Conservation (phyloP, 2,888 invertebrate genomes). For the Ochropleura leucogaster region DNA sequence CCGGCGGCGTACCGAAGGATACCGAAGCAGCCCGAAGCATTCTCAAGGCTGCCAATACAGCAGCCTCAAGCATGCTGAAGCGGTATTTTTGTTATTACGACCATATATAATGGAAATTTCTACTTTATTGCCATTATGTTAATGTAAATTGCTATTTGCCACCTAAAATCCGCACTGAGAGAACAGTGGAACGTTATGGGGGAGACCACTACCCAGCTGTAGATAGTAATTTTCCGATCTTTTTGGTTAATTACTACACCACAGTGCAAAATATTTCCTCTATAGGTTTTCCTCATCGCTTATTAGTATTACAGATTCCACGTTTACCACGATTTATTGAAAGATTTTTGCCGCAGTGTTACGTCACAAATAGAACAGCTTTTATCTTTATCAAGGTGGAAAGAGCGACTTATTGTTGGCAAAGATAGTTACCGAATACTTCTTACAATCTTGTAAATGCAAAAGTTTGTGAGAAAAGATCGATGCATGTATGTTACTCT, state of each 20-base stretch:
- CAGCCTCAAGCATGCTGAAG: no score
- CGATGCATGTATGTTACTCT: not conserved
- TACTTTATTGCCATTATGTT: no score
- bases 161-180: no score
- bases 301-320: not conserved
- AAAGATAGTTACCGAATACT: conserved; percentile 4
- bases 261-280: not conserved
- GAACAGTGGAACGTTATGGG: no score
- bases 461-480: not conserved
- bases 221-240: no score
- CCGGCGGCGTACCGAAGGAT: no score
- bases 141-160: no score
- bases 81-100: no score
- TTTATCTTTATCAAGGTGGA: conserved; percentile 8
- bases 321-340: not conserved
- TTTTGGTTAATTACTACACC: not conserved
- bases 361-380: conserved; percentile 4
- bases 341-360: conserved; percentile 24
- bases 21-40: no score
- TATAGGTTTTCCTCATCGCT: conserved; percentile 3
- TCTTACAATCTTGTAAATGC: not conserved
- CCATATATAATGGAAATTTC: no score
- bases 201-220: no score
- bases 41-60: no score
- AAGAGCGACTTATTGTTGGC: not conserved